Percentiles rank a stretch among this genome's conserved stretches.
phyloP scores from a whole-genome alignment of 2,797 vertebrate species.

The Enteromius argenteus region DNA sequence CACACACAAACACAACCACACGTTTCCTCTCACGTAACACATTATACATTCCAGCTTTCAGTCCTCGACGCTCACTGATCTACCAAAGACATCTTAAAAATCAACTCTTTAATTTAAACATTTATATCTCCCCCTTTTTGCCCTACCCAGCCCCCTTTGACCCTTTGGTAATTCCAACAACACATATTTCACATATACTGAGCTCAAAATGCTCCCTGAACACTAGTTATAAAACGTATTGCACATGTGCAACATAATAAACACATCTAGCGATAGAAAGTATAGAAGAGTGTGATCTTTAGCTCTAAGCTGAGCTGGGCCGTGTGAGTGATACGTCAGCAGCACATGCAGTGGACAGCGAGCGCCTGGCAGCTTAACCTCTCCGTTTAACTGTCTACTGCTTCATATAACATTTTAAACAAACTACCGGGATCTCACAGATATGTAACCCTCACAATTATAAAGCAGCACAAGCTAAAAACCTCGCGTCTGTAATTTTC shows the following conservation, averaged over 20 bases:
- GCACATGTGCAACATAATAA: neutral
- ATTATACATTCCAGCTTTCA: neutral
- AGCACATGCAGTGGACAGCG: constrained; percentile 33
- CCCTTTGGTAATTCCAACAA: neutral
- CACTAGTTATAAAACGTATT: neutral
- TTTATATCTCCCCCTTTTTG: neutral
- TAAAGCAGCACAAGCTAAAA: neutral
- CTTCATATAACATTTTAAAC: neutral
- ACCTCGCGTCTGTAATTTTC: neutral
- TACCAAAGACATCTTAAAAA: neutral
- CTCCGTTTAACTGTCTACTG: neutral
- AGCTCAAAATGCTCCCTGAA: neutral
- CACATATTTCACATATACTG: neutral
- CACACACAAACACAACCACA: neutral
- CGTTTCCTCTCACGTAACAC: neutral
- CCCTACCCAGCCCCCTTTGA: neutral
- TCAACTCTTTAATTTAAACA: neutral
- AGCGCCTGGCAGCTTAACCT: neutral
- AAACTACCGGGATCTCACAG: neutral
- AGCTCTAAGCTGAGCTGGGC: neutral
- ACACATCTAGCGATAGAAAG: neutral
- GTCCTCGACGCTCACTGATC: neutral
- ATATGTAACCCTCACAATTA: neutral
- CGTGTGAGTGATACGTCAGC: neutral
- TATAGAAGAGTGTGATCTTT: neutral